Evolutionary conservation across 2,113 vertebrate species (phyloP).

Genomic region (Limnothrissa miodon): DNA sequence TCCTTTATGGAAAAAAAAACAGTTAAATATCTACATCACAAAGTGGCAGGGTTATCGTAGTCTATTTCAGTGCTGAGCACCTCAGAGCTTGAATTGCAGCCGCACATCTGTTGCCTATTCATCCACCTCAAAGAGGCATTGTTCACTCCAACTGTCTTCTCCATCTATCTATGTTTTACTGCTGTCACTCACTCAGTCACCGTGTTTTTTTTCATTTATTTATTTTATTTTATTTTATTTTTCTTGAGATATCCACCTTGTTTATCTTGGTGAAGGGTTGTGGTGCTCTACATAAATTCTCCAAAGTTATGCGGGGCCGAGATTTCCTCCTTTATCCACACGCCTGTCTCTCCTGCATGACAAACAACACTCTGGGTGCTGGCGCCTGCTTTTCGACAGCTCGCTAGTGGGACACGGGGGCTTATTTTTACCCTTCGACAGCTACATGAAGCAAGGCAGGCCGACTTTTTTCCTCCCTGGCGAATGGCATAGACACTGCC

Average conservation of each 20-base stretch:
- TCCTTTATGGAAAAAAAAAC: not conserved
- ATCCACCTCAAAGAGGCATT: not conserved
- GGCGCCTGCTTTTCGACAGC: not conserved
- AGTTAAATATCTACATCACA: not conserved
- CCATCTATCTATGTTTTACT: not conserved
- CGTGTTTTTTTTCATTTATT: not conserved
- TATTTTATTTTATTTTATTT: not conserved
- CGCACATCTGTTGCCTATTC: not conserved
- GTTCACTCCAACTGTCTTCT: constrained; percentile 7
- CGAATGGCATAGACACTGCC: not conserved
- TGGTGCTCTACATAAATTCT: not conserved
- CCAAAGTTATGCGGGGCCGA: constrained; percentile 9
- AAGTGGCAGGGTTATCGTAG: not conserved
- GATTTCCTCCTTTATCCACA: constrained; percentile 5
- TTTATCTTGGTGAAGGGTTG: not conserved
- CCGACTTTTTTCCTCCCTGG: not conserved
- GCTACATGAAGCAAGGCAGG: constrained; percentile 3
- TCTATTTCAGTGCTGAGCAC: not conserved
- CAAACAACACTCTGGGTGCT: not conserved
- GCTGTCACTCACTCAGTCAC: constrained; percentile 3
- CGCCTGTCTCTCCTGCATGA: constrained; percentile 7
- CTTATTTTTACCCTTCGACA: constrained; percentile 7
- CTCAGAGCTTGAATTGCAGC: not conserved
- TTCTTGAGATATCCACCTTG: not conserved
- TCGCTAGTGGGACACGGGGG: constrained; percentile 3